Percentiles rank a stretch among this genome's conserved stretches.
phyloP scores from a whole-genome alignment of 1,140 invertebrate genomes.

The Teleopsis dalmanni region DNA sequence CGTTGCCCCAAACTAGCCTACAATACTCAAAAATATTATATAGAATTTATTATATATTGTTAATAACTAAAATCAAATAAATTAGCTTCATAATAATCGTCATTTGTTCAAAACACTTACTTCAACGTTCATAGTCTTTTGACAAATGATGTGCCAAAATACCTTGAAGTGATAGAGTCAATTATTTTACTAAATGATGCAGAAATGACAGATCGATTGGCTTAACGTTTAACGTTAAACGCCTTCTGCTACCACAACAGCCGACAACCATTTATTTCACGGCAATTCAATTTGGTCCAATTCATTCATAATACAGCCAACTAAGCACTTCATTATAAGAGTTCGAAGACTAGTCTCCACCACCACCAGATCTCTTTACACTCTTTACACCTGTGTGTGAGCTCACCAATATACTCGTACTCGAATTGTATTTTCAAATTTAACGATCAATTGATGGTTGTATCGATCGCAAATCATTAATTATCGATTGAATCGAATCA shows the following conservation, averaged over 20 bases:
- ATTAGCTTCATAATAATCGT: too few relatives aligned
- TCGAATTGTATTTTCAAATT: constrained; percentile 3
- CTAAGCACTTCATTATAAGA: not conserved
- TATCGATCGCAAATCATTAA: constrained; percentile 38
- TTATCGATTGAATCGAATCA: constrained; percentile 31
- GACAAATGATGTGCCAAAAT: constrained; percentile 43
- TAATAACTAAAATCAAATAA: too few relatives aligned
- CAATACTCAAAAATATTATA: too few relatives aligned
- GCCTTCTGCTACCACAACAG: constrained; percentile 19
- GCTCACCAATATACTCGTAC: not conserved
- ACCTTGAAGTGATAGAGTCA: constrained; percentile 39
- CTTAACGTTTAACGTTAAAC: constrained; percentile 43
- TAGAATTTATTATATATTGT: too few relatives aligned
- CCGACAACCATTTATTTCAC: not conserved
- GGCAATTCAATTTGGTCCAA: not conserved
- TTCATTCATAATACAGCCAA: not conserved
- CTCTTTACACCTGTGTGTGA: not conserved
- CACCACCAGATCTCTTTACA: not conserved
- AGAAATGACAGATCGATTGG: constrained; percentile 44
- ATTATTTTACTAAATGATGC: constrained; percentile 32
- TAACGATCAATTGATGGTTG: constrained; percentile 23
- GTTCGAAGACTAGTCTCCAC: not conserved
- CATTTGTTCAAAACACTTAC: too few relatives aligned
- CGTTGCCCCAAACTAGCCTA: too few relatives aligned
- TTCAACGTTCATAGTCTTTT: too few relatives aligned